Evolutionary conservation across 2,888 invertebrate species (phyloP).

Genomic region (Drosophila vallismaia): DNA sequence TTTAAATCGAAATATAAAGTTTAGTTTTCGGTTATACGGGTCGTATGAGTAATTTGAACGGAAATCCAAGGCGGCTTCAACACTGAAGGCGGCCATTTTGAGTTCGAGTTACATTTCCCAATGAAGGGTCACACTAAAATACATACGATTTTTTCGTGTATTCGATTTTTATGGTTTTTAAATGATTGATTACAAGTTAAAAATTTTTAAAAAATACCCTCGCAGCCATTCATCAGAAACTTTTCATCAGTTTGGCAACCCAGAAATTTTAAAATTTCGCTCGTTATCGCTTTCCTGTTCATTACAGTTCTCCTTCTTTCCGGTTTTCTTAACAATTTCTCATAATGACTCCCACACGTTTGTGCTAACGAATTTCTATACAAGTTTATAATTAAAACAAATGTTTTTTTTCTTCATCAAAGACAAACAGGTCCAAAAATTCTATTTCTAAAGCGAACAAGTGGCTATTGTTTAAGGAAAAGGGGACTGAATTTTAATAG

Average conservation of each 20-base stretch:
- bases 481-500: constrained; percentile 28
- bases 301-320: neutral
- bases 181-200: too few relatives aligned
- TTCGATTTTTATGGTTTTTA: too few relatives aligned
- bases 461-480: constrained; percentile 29
- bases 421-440: constrained; percentile 22
- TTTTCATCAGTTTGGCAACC: constrained; percentile 37
- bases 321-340: constrained; percentile 30
- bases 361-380: constrained; percentile 20
- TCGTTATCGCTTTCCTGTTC: too few relatives aligned
- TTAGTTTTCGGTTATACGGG: neutral
- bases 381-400: constrained; percentile 51
- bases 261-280: constrained; percentile 17
- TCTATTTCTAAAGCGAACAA: constrained; percentile 17
- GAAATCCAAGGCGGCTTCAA: too few relatives aligned
- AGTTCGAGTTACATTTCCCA: neutral
- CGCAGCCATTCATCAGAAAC: too few relatives aligned
- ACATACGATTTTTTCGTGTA: too few relatives aligned
- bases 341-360: constrained; percentile 50
- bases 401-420: neutral
- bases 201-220: too few relatives aligned
- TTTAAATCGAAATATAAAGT: too few relatives aligned
- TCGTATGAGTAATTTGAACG: neutral
- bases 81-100: neutral
- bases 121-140: neutral